Evolutionary conservation across 2,113 vertebrate genomes (phyloP).

Genomic region (Herpetotheres cachinnans): DNA sequence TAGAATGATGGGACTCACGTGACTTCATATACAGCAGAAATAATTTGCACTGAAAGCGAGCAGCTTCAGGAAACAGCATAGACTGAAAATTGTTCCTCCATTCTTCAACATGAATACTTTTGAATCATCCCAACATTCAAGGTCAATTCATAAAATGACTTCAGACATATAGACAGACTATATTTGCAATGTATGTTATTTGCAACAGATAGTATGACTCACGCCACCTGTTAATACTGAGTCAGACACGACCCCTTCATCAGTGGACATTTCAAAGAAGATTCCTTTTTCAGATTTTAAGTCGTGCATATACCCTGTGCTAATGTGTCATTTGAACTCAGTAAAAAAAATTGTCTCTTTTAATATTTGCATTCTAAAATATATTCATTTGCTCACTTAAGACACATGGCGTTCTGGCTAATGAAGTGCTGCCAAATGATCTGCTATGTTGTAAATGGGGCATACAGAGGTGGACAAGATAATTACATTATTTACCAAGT

Average conservation of each 20-base stretch:
- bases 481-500: slow-evolving; percentile 12
- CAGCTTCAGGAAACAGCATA: background rate
- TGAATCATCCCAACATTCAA: background rate
- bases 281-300: background rate
- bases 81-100: background rate
- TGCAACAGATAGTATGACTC: background rate
- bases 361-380: background rate
- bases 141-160: background rate
- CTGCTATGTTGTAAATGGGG: background rate
- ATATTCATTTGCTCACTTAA: background rate
- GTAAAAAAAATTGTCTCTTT: background rate
- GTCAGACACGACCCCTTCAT: background rate
- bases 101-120: background rate
- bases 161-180: background rate
- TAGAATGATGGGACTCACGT: background rate
- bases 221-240: background rate
- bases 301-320: background rate
- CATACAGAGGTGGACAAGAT: slow-evolving; percentile 4
- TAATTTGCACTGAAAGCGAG: background rate
- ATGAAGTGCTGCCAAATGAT: background rate
- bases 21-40: background rate
- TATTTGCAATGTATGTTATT: background rate
- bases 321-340: background rate
- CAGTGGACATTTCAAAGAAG: background rate
- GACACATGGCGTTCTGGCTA: background rate